phyloP scores from a whole-genome alignment of 2,888 invertebrate species.

The Selenia dentaria region DNA sequence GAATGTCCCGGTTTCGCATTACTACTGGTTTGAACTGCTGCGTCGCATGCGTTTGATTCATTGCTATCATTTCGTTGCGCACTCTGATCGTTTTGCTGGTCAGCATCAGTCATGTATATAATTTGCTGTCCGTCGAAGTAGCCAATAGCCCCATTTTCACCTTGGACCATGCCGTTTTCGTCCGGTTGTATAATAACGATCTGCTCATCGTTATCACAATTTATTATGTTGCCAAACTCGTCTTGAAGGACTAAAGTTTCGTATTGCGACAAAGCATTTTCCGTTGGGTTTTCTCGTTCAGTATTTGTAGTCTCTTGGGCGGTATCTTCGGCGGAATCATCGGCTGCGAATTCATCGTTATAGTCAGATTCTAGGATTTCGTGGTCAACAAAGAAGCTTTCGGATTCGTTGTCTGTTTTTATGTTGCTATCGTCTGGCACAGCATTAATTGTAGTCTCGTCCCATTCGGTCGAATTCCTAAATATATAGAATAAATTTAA shows the following conservation, averaged over 20 bases:
- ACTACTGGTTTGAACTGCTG: constrained; percentile 35
- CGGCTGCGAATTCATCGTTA: constrained; percentile 26
- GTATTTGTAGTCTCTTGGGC: constrained; percentile 4
- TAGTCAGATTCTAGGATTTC: constrained; percentile 22
- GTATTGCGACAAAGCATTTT: constrained; percentile 14
- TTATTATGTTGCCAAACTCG: constrained; percentile 33
- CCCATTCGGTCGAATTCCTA: constrained; percentile 27
- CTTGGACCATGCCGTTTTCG: constrained; percentile 23
- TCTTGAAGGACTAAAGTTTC: constrained; percentile 33
- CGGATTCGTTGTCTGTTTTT: constrained; percentile 1
- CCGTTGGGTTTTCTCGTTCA: constrained; percentile 1
- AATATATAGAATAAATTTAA: neutral
- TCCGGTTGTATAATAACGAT: constrained; percentile 30
- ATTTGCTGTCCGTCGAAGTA: constrained; percentile 36
- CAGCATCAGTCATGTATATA: constrained; percentile 25
- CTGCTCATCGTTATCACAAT: constrained; percentile 30
- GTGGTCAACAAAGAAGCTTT: constrained; percentile 15
- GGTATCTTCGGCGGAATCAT: constrained; percentile 22
- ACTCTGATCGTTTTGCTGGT: constrained; percentile 6
- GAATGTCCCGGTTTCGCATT: constrained; percentile 32
- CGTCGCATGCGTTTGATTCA: constrained; percentile 28
- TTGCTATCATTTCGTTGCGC: constrained; percentile 20
- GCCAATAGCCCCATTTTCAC: constrained; percentile 30
- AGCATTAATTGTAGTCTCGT: constrained; percentile 25
- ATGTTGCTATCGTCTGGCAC: neutral